Percentiles rank a stretch among this genome's conserved stretches.
Conservation (phyloP, 2,888 invertebrate species). For the Latheticus oryzae region DNA sequence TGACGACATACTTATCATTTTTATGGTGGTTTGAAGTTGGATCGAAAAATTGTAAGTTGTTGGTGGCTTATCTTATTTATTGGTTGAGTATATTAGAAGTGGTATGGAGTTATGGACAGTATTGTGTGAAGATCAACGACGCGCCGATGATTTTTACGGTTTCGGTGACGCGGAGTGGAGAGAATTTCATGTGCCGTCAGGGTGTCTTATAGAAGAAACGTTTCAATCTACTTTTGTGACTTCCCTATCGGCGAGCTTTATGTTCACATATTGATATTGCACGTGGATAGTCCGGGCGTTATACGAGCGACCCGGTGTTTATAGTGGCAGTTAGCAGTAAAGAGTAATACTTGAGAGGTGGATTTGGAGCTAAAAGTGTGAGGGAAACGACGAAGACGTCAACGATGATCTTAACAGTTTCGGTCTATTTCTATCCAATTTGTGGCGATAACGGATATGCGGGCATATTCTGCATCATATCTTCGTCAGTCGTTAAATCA, state of each 20-base stretch:
- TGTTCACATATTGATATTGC: slow-evolving; percentile 53
- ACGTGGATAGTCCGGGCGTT: slow-evolving; percentile 52
- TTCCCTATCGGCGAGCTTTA: slow-evolving; percentile 47
- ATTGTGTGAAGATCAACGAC: slow-evolving; percentile 16
- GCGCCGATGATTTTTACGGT: slow-evolving; percentile 37
- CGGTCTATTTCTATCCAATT: slow-evolving; percentile 53
- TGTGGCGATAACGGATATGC: slow-evolving; percentile 53
- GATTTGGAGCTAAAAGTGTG: slow-evolving; percentile 50
- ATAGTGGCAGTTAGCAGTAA: slow-evolving; percentile 58
- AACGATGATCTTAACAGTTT: slow-evolving; percentile 52
- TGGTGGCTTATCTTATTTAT: slow-evolving; percentile 25
- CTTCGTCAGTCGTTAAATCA: slow-evolving; percentile 59
- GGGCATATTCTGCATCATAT: slow-evolving; percentile 54
- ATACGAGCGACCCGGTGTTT: slow-evolving; percentile 53
- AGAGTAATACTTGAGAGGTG: slow-evolving; percentile 54
- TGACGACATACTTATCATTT: no score
- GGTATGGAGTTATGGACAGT: slow-evolving; percentile 21
- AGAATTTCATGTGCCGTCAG: slow-evolving; percentile 39
- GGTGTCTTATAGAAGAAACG: slow-evolving; percentile 35
- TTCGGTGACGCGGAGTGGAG: slow-evolving; percentile 21
- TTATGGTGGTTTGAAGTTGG: no score
- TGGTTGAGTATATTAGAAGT: slow-evolving; percentile 23
- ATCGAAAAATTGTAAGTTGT: slow-evolving; percentile 1
- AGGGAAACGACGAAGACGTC: slow-evolving; percentile 49
- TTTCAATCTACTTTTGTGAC: slow-evolving; percentile 45